A percentile compares a stretch with the other conserved stretches of the same genome.
Conservation (phyloP, 2,113 vertebrate species). For the Diadophis punctatus region DNA sequence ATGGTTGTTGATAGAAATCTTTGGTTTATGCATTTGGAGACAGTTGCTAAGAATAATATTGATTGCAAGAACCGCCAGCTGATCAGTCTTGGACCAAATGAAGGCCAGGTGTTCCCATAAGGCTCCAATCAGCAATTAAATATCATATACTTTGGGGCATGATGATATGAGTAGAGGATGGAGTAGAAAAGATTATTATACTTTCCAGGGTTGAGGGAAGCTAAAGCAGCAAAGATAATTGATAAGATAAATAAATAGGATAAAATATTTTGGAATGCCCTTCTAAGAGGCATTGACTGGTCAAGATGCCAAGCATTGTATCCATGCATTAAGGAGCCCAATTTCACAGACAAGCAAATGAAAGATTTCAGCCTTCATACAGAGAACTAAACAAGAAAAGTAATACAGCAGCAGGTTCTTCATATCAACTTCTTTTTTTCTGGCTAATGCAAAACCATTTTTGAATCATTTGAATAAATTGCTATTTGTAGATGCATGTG, state of each 20-base stretch:
- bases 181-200: not conserved
- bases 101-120: not conserved
- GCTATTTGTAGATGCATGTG: not conserved
- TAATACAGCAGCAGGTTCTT: not conserved
- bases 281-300: not conserved
- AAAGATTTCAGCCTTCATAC: not conserved
- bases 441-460: not conserved
- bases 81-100: not conserved
- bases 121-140: not conserved
- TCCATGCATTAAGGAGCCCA: not conserved
- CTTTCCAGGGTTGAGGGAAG: not conserved
- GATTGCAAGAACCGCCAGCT: not conserved
- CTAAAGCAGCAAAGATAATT: not conserved
- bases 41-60: not conserved
- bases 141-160: not conserved
- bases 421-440: not conserved
- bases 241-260: not conserved
- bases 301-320: not conserved
- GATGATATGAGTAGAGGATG: not conserved
- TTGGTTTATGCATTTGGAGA: not conserved
- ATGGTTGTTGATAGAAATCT: not conserved
- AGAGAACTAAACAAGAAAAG: not conserved
- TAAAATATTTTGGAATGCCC: not conserved
- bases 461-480: not conserved
- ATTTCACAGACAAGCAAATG: not conserved